Percentiles rank a stretch among this genome's conserved stretches.
These are phyloP conservation scores for Daboia siamensis DNA, from an alignment of 2,113 vertebrate species.

Conservation along the genomic window DNA sequence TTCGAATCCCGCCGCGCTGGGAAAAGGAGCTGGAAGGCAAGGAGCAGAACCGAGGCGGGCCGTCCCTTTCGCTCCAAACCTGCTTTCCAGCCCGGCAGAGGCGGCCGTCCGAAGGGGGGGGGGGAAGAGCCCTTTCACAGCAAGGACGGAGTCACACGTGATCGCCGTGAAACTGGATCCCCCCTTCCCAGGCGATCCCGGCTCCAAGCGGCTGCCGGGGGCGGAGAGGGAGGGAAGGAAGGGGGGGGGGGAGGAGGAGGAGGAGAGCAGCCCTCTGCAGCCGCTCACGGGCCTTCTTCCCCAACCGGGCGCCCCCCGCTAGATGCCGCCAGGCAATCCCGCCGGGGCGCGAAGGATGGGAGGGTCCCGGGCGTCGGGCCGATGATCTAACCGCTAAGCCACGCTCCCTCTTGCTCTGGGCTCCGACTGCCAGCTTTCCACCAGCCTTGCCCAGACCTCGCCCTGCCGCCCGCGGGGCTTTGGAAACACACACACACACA, in stretches of 20 bases:
- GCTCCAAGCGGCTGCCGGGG: background rate
- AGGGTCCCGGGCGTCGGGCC: too few species aligned
- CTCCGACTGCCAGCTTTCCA: too few species aligned
- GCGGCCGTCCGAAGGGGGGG: too few species aligned
- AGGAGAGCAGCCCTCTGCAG: background rate
- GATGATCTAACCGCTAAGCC: background rate
- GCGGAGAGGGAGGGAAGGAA: background rate
- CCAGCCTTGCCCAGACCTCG: background rate
- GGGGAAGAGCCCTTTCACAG: too few species aligned
- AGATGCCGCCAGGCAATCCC: background rate
- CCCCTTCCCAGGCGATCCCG: background rate
- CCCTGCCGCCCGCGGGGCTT: background rate
- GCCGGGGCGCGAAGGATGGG: background rate
- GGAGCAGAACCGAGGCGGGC: too few species aligned
- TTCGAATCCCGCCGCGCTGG: too few species aligned
- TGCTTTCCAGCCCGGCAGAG: too few species aligned
- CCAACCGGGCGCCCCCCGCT: background rate
- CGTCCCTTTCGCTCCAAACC: too few species aligned
- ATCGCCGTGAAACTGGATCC: background rate
- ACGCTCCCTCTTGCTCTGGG: background rate
- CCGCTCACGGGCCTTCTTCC: background rate
- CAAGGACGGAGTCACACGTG: background rate
- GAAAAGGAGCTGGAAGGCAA: too few species aligned
- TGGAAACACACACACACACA: accelerated
- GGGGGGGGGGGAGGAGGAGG: too few species aligned